These are phyloP conservation scores for Xenentodon cancila DNA, from an alignment of 2,797 vertebrate genomes.

Conservation along the genomic window DNA sequence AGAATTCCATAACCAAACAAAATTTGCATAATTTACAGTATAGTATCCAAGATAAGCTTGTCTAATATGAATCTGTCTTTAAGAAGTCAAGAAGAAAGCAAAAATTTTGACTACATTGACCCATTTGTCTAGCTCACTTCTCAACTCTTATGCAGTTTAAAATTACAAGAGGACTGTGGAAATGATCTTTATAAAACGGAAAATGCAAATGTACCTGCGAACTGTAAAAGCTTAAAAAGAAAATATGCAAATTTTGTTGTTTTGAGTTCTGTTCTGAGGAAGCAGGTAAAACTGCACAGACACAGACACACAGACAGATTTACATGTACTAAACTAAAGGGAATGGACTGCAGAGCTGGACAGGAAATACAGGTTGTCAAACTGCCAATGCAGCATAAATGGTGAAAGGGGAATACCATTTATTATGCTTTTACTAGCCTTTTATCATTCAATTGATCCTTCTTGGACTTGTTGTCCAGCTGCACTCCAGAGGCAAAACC, in stretches of 20 bases:
- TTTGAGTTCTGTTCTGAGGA: slow-evolving; percentile 58
- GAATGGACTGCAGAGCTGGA: slow-evolving; percentile 70
- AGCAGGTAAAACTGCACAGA: neutral
- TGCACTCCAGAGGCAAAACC: slow-evolving; percentile 73
- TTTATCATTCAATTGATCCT: slow-evolving; percentile 87
- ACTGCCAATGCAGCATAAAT: slow-evolving; percentile 89
- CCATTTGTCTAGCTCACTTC: too few relatives aligned
- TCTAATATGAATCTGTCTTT: too few relatives aligned
- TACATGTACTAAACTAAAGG: slow-evolving; percentile 25
- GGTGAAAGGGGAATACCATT: slow-evolving; percentile 83
- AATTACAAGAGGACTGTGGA: too few relatives aligned
- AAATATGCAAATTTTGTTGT: slow-evolving; percentile 4
- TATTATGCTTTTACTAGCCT: slow-evolving; percentile 97
- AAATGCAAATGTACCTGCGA: neutral
- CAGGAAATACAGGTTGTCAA: slow-evolving; percentile 49
- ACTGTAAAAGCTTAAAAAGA: neutral
- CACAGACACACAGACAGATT: slow-evolving; percentile 13
- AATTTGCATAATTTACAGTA: slow-evolving; percentile 17
- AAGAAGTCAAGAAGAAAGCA: too few relatives aligned
- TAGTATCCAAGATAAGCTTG: too few relatives aligned
- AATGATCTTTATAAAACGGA: too few relatives aligned
- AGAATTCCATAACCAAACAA: slow-evolving; percentile 51
- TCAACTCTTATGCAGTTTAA: too few relatives aligned
- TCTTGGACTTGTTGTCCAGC: slow-evolving; percentile 78
- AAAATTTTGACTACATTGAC: too few relatives aligned